Percentiles rank a stretch among this genome's conserved stretches.
Evolutionary conservation across 2,888 invertebrate genomes (phyloP).

Genomic region (Drosophila meridiana): DNA sequence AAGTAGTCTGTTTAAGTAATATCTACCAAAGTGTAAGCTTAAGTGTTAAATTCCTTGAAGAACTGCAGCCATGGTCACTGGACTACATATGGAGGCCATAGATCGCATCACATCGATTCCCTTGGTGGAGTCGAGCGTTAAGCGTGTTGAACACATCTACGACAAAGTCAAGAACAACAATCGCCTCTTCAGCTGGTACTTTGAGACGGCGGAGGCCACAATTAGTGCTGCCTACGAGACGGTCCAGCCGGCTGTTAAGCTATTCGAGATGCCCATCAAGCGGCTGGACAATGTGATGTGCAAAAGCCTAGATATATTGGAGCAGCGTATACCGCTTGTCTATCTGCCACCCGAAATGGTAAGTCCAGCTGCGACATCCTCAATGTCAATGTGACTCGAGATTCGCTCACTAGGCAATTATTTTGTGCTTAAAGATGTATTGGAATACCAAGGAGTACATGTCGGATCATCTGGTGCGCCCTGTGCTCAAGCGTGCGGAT

Average conservation of each 20-base stretch:
- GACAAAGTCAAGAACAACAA: slow-evolving; percentile 91
- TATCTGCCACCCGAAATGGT: slow-evolving; percentile 94
- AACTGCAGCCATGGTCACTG: slow-evolving; percentile 76
- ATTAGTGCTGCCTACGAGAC: slow-evolving; percentile 90
- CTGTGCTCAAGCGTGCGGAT: slow-evolving; percentile 91
- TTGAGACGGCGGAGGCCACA: slow-evolving; percentile 91
- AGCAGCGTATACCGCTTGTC: slow-evolving; percentile 92
- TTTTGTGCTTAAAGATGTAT: slow-evolving; percentile 88
- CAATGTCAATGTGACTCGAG: slow-evolving; percentile 25
- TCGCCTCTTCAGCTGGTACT: slow-evolving; percentile 90
- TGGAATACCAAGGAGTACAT: slow-evolving; percentile 92
- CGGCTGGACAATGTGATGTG: slow-evolving; percentile 92
- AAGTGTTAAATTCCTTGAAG: slow-evolving; percentile 31
- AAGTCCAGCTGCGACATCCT: slow-evolving; percentile 79
- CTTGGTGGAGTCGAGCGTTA: slow-evolving; percentile 92
- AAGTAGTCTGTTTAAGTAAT: slow-evolving; percentile 26
- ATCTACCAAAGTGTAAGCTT: not conserved
- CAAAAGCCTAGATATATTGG: slow-evolving; percentile 93
- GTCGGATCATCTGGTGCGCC: slow-evolving; percentile 87
- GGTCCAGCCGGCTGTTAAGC: slow-evolving; percentile 90
- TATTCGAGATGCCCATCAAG: slow-evolving; percentile 90
- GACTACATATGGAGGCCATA: slow-evolving; percentile 89
- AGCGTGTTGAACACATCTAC: slow-evolving; percentile 91
- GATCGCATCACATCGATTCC: slow-evolving; percentile 92
- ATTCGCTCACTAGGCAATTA: slow-evolving; percentile 61